phyloP scores from a whole-genome alignment of 1,140 invertebrate species.

The Drosophila cardini region DNA sequence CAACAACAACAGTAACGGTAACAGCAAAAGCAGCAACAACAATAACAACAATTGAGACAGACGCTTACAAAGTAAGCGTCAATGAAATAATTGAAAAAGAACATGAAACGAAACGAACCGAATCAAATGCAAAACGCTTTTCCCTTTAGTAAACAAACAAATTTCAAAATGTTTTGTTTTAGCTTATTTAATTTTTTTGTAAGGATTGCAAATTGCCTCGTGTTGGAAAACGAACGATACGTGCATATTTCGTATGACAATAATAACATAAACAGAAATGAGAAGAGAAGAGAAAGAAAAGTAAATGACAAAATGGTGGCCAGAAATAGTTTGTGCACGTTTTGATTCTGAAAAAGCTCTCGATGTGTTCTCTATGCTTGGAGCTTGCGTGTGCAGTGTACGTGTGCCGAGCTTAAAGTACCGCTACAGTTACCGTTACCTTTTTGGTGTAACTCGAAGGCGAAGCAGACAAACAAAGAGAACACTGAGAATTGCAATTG shows the following conservation, averaged over 20 bases:
- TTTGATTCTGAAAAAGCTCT: constrained; percentile 10
- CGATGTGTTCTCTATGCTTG: not conserved
- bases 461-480: constrained; percentile 6
- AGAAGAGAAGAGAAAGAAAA: not conserved
- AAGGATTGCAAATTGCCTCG: constrained; percentile 25
- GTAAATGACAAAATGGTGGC: not conserved
- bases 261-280: constrained; percentile 2
- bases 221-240: constrained; percentile 19
- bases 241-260: constrained; percentile 24
- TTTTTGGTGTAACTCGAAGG: not conserved
- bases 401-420: constrained; percentile 15
- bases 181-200: constrained; percentile 20
- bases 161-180: constrained; percentile 30
- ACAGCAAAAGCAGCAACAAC: constrained; percentile 40
- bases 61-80: constrained; percentile 80
- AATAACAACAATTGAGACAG: constrained; percentile 65
- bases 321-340: not conserved
- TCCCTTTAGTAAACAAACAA: constrained; percentile 10
- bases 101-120: constrained; percentile 26
- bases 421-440: not conserved
- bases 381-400: constrained; percentile 22
- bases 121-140: constrained; percentile 34
- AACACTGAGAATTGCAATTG: constrained; percentile 33
- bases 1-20: constrained; percentile 39
- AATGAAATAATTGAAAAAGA: constrained; percentile 50